A percentile compares a stretch with the other conserved stretches of the same genome.
These are phyloP conservation scores for Synanthedon andrenaeformis DNA, from an alignment of 2,888 invertebrate genomes.

Conservation along the genomic window DNA sequence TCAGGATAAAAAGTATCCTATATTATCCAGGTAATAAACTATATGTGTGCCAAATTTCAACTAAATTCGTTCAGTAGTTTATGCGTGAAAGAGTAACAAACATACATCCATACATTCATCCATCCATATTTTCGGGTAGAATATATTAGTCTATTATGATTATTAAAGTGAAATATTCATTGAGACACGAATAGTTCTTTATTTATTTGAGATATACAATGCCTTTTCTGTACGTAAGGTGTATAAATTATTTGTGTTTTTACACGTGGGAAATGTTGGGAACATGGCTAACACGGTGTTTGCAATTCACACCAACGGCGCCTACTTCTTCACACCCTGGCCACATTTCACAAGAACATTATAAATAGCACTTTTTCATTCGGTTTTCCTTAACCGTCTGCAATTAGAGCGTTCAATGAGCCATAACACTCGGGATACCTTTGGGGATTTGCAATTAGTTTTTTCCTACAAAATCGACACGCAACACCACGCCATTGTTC, in stretches of 20 bases:
- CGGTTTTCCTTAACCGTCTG: conserved; percentile 4
- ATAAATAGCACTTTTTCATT: conserved; percentile 13
- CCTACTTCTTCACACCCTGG: conserved; percentile 30
- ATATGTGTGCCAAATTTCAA: no score
- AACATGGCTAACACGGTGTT: conserved; percentile 16
- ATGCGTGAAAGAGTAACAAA: no score
- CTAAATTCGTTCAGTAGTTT: no score
- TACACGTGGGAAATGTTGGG: conserved; percentile 12
- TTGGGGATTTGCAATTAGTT: neutral
- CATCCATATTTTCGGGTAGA: no score
- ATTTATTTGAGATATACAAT: conserved; percentile 17
- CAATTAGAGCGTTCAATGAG: neutral
- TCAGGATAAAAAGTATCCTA: no score
- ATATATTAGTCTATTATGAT: no score
- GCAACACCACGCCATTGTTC: neutral
- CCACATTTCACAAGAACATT: conserved; percentile 26
- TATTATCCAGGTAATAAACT: no score
- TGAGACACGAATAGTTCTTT: conserved; percentile 3
- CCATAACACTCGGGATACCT: neutral
- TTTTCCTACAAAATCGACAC: neutral
- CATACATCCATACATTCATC: no score
- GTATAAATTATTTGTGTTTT: conserved; percentile 15
- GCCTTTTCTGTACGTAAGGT: conserved; percentile 2
- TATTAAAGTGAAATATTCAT: no score
- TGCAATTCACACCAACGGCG: conserved; percentile 41